phyloP scores from a whole-genome alignment of 53 echinoderm and acorn worm species.

The Holothuria scabra region DNA sequence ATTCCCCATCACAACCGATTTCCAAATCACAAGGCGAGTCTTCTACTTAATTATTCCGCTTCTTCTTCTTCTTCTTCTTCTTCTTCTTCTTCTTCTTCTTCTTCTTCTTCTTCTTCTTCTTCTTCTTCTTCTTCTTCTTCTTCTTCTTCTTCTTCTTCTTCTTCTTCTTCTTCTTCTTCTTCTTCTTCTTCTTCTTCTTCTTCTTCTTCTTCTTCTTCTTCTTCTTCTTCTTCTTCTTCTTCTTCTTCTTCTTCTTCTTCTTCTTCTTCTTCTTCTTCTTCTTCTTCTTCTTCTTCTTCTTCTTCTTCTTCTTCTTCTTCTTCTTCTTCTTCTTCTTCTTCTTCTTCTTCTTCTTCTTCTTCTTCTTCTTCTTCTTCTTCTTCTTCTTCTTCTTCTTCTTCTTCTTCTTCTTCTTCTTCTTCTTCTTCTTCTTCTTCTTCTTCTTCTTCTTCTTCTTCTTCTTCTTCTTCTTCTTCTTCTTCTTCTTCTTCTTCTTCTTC shows the following conservation, averaged over 20 bases:
- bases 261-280: not conserved
- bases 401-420: conserved; percentile 12
- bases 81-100: not conserved
- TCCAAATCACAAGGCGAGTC: too few relatives aligned
- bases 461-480: not conserved
- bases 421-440: conserved; percentile 1
- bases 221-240: not conserved
- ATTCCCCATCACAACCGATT: too few relatives aligned
- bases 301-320: not conserved
- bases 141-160: not conserved
- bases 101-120: not conserved
- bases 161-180: not conserved
- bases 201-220: not conserved
- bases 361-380: not conserved
- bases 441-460: not conserved
- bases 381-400: not conserved
- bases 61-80: not conserved
- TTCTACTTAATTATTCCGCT: too few relatives aligned
- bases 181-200: not conserved
- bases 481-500: not conserved
- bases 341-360: not conserved
- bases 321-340: too few relatives aligned
- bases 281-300: not conserved
- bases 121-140: not conserved
- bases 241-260: not conserved